A percentile compares a stretch with the other conserved stretches of the same genome.
phyloP scores from a whole-genome alignment of 1,140 invertebrate species.

The Augochlora pura region DNA sequence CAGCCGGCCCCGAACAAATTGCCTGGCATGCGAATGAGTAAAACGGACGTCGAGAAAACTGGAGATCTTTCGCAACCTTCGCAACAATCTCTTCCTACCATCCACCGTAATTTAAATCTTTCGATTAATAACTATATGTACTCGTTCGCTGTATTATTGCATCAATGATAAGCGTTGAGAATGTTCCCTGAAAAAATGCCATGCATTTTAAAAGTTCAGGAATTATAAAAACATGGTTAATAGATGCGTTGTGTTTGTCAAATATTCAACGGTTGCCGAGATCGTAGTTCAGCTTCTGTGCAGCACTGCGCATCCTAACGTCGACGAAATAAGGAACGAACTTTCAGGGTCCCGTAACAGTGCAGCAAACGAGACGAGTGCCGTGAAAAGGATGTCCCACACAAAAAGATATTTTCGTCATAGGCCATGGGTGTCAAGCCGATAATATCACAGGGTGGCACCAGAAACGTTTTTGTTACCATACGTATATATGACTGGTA shows the following conservation, averaged over 20 bases:
- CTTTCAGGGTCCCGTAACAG: not conserved
- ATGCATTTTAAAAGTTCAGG: too few species aligned
- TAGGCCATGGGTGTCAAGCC: conserved; percentile 31
- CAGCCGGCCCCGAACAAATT: not conserved
- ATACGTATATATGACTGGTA: conserved; percentile 30
- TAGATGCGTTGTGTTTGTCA: too few species aligned
- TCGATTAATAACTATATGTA: too few species aligned
- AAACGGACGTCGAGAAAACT: not conserved
- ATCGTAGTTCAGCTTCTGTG: not conserved
- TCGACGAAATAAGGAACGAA: not conserved
- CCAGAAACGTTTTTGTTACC: conserved; percentile 36
- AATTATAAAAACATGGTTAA: too few species aligned
- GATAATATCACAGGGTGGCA: conserved; percentile 48
- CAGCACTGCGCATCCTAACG: not conserved
- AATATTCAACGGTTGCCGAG: too few species aligned
- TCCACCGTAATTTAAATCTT: too few species aligned
- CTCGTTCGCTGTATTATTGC: too few species aligned
- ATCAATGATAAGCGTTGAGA: too few species aligned
- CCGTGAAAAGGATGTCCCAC: conserved; percentile 9
- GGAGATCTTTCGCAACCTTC: not conserved
- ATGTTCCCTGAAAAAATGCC: too few species aligned
- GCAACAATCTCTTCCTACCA: too few species aligned
- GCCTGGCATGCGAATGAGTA: not conserved
- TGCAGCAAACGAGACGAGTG: too few species aligned
- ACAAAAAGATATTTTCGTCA: conserved; percentile 58